Conservation (phyloP, 2,888 invertebrate genomes). For the Plagiodera versicolora region DNA sequence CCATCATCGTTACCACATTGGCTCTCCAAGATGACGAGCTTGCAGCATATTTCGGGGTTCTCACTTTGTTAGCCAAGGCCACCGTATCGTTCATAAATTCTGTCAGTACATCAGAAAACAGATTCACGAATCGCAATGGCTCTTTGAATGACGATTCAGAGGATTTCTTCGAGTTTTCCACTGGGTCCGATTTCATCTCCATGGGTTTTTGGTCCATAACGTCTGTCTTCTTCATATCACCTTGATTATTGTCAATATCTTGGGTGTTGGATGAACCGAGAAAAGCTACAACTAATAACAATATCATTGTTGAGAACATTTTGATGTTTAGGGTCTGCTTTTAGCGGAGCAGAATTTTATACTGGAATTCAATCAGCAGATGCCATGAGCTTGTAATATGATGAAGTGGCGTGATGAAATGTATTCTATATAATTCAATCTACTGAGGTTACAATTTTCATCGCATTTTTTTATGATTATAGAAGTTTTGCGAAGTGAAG, state of each 20-base stretch:
- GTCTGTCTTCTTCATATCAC: neutral
- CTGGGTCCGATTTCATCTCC: neutral
- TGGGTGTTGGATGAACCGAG: neutral
- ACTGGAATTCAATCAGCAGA: neutral
- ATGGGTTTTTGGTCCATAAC: neutral
- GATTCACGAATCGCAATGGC: neutral
- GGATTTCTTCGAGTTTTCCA: neutral
- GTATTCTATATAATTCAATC: neutral
- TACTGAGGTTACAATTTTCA: no score
- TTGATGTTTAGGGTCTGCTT: neutral
- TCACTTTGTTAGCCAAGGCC: neutral
- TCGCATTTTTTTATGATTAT: no score
- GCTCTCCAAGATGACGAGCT: neutral
- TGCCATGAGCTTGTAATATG: neutral
- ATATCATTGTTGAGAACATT: neutral
- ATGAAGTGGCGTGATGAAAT: neutral
- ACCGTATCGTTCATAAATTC: neutral
- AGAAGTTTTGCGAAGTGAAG: no score
- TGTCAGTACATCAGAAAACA: neutral
- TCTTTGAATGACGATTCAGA: neutral
- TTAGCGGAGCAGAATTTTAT: neutral
- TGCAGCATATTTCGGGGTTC: neutral
- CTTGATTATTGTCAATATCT: neutral
- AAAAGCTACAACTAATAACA: neutral
- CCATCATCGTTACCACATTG: neutral